Percentiles rank a stretch among this genome's conserved stretches.
These are phyloP conservation scores for Prolemur simus DNA, from an alignment of 2,113 vertebrate species.

Conservation along the genomic window DNA sequence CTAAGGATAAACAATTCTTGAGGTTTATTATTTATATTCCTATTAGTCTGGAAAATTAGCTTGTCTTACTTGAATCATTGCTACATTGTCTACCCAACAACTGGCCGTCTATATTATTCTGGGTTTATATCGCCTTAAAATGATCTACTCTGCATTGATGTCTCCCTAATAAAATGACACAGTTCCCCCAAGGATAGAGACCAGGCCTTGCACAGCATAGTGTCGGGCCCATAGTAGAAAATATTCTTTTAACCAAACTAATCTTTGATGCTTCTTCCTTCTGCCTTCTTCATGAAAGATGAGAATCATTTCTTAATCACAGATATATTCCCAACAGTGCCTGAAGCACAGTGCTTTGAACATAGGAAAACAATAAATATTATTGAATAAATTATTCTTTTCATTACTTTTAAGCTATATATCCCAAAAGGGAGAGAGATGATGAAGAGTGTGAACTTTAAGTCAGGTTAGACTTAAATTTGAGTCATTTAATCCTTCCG, in stretches of 20 bases:
- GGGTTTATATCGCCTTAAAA: neutral
- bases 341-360: neutral
- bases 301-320: neutral
- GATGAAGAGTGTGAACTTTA: neutral
- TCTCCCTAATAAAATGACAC: neutral
- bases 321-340: neutral
- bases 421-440: neutral
- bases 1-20: neutral
- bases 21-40: neutral
- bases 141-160: neutral
- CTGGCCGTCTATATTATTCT: neutral
- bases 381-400: neutral
- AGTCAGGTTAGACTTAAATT: neutral
- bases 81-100: neutral
- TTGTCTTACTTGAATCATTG: conserved; percentile 4
- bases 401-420: neutral
- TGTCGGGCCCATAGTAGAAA: neutral
- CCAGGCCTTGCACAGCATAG: neutral
- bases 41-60: neutral
- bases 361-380: neutral
- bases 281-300: neutral
- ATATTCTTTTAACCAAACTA: neutral
- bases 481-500: neutral
- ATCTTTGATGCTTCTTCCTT: neutral
- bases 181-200: neutral